A percentile compares a stretch with the other conserved stretches of the same genome.
Conservation (phyloP, 2,888 invertebrate genomes). For the Drosophila kuntzei region DNA sequence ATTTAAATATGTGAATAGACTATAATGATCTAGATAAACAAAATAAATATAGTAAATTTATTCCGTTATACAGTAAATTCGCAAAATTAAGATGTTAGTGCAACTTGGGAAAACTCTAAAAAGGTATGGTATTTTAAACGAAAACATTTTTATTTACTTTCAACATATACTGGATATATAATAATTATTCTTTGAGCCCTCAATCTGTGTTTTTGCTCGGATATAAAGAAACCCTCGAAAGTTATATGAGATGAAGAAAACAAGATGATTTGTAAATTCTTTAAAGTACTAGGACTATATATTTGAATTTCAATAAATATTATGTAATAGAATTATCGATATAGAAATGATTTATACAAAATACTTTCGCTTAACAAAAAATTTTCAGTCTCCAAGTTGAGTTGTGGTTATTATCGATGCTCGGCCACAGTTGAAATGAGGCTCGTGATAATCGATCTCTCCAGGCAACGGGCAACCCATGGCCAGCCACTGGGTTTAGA, state of each 20-base stretch:
- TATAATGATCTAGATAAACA: too few relatives aligned
- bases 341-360: conserved; percentile 29
- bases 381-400: conserved; percentile 56
- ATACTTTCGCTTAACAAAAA: conserved; percentile 31
- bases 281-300: conserved; percentile 7
- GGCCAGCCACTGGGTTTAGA: conserved; percentile 79
- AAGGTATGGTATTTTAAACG: neutral
- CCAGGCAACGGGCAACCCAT: conserved; percentile 64
- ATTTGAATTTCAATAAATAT: conserved; percentile 48
- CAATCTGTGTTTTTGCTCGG: too few relatives aligned
- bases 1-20: too few relatives aligned
- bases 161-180: neutral
- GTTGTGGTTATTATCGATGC: conserved; percentile 27
- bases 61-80: neutral
- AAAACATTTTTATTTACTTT: neutral
- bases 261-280: conserved; percentile 13
- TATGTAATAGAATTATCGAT: conserved; percentile 22
- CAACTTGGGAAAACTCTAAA: neutral
- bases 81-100: too few relatives aligned
- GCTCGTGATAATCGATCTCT: conserved; percentile 66
- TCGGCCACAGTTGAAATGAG: conserved; percentile 50
- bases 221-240: too few relatives aligned
- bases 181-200: neutral
- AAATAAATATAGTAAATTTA: too few relatives aligned
- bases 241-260: neutral